These are phyloP conservation scores for Dromiciops gliroides DNA, from an alignment of 2,113 vertebrate species.

Conservation along the genomic window DNA sequence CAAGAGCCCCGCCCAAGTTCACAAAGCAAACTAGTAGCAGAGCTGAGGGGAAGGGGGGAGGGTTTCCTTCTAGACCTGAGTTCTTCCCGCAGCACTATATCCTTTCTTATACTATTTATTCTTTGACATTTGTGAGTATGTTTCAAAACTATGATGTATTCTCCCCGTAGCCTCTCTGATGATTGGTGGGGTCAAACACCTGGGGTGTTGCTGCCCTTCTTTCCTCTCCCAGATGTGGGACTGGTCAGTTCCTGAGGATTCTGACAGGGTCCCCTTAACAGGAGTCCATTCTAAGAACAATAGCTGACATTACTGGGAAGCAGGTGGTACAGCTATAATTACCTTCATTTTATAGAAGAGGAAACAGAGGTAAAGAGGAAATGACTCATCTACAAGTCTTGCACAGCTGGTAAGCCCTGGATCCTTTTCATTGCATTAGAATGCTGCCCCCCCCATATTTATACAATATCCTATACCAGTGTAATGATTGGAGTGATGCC, in stretches of 20 bases:
- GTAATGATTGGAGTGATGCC: too few relatives aligned
- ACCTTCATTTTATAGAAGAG: not conserved
- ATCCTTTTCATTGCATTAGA: not conserved
- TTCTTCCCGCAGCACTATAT: not conserved
- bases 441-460: not conserved
- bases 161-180: not conserved
- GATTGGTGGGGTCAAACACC: not conserved
- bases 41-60: not conserved
- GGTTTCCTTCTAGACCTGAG: not conserved
- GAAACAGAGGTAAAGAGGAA: not conserved
- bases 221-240: not conserved
- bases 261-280: not conserved
- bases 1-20: not conserved
- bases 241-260: not conserved
- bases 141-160: not conserved
- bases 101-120: not conserved
- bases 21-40: not conserved
- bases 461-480: not conserved
- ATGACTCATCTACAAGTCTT: not conserved
- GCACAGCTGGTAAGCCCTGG: too few relatives aligned
- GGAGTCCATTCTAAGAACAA: not conserved
- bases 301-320: not conserved
- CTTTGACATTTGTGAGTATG: not conserved
- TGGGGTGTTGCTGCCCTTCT: not conserved
- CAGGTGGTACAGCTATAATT: not conserved